Percentiles rank a stretch among this genome's conserved stretches.
These are phyloP conservation scores for Amblyjoppa proteus DNA, from an alignment of 2,888 invertebrate genomes.

Conservation along the genomic window DNA sequence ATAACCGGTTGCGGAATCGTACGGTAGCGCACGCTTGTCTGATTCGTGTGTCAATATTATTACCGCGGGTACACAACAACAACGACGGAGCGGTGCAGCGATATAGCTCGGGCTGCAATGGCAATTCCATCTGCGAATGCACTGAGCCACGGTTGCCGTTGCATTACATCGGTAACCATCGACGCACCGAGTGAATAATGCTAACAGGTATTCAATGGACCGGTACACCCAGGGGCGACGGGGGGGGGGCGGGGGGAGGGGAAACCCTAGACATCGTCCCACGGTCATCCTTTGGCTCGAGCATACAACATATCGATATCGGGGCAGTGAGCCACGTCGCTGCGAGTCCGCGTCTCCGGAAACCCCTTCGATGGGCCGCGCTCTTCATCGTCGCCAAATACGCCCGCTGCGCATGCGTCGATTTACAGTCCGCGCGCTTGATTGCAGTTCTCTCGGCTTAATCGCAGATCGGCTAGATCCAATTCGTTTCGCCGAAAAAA, in stretches of 20 bases:
- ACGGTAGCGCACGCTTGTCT: conserved; percentile 4
- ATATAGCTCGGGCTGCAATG: not conserved
- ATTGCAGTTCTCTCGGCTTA: too few species aligned
- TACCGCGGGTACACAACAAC: conserved; percentile 35
- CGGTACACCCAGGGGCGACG: not conserved
- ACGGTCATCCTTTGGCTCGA: conserved; percentile 17
- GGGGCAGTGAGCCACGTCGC: conserved; percentile 36
- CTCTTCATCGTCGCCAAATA: not conserved
- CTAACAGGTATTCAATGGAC: conserved; percentile 7
- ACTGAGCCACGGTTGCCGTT: not conserved
- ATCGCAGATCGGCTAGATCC: not conserved
- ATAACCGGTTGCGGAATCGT: conserved; percentile 17
- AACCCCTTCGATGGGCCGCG: not conserved
- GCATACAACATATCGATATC: conserved; percentile 45
- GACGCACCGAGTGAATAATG: conserved; percentile 18
- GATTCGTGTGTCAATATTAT: conserved; percentile 40
- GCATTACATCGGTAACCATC: not conserved
- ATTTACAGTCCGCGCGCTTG: not conserved
- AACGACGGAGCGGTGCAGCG: not conserved
- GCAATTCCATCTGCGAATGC: conserved; percentile 1
- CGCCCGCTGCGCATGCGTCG: too few species aligned
- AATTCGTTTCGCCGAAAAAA: not conserved
- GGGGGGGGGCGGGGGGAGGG: not conserved
- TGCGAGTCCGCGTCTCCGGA: conserved; percentile 16
- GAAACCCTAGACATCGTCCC: conserved; percentile 27